Conservation (phyloP, 2,888 invertebrate species). For the Tetragnatha montana region DNA sequence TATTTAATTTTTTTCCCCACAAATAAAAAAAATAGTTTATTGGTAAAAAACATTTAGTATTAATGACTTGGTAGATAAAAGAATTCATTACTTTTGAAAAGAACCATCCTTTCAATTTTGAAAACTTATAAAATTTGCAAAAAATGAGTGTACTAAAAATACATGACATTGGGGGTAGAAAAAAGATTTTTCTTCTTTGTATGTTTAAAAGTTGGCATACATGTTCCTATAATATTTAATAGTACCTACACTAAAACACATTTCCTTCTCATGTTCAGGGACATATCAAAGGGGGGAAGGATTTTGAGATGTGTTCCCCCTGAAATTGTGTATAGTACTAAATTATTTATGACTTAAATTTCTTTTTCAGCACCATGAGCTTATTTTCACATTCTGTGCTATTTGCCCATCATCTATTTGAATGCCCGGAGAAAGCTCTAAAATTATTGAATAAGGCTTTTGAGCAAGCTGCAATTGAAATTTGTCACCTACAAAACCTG, state of each 20-base stretch:
- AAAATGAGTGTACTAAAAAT: too few species aligned
- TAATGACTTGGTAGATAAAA: too few species aligned
- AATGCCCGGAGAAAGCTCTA: constrained; percentile 81
- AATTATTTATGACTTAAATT: constrained; percentile 59
- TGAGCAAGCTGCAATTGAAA: constrained; percentile 80
- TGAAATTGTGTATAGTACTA: not conserved
- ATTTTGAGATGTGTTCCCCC: not conserved
- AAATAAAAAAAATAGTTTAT: too few species aligned
- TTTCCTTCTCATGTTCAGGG: not conserved
- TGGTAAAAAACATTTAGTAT: too few species aligned
- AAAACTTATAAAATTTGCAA: too few species aligned
- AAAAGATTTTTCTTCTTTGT: not conserved
- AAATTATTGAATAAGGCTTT: constrained; percentile 82
- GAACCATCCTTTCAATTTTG: not conserved
- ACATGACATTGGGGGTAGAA: not conserved
- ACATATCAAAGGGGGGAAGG: not conserved
- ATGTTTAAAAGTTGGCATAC: not conserved
- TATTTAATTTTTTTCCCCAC: too few species aligned
- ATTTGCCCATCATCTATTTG: constrained; percentile 83
- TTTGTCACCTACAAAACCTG: constrained; percentile 77
- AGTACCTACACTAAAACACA: not conserved
- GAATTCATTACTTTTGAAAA: too few species aligned
- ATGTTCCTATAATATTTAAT: not conserved
- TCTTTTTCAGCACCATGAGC: constrained; percentile 82
- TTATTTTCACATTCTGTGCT: constrained; percentile 83